Conservation (phyloP, 2,888 invertebrate genomes). For the Caenorhabditis panamensis region DNA sequence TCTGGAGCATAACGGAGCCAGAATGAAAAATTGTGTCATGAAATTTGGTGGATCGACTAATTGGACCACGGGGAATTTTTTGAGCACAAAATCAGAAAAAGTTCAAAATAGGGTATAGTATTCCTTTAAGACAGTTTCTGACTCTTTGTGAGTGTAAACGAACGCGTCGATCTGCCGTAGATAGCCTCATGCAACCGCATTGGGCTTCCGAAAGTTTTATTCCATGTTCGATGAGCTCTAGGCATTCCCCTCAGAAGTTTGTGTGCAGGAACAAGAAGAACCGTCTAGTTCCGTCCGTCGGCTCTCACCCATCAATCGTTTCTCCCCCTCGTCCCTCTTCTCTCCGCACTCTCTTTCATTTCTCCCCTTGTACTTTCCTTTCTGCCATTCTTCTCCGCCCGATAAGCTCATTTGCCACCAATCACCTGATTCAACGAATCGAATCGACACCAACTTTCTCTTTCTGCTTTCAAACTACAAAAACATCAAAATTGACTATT, state of each 20-base stretch:
- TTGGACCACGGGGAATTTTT: no score
- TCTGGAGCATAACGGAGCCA: no score
- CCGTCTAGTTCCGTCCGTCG: not conserved
- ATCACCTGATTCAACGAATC: conserved; percentile 7
- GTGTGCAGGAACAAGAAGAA: not conserved
- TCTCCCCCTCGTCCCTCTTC: not conserved
- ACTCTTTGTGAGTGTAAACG: no score
- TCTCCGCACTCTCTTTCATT: conserved; percentile 6
- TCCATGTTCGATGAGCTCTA: not conserved
- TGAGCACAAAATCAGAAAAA: no score
- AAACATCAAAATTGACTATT: not conserved
- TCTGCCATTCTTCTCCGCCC: not conserved
- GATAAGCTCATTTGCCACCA: conserved; percentile 1
- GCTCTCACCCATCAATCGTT: conserved; percentile 8
- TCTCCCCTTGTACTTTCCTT: conserved; percentile 8
- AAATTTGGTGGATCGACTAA: no score
- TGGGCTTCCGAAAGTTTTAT: no score
- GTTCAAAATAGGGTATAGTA: no score
- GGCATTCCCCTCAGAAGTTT: not conserved
- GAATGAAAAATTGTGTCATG: no score
- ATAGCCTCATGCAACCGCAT: no score
- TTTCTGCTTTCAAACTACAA: no score
- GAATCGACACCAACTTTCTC: not conserved
- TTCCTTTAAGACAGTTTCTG: no score
- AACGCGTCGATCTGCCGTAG: no score